These are phyloP conservation scores for Microcebus ravelobensis DNA, from an alignment of 2,113 vertebrate species.

Conservation along the genomic window DNA sequence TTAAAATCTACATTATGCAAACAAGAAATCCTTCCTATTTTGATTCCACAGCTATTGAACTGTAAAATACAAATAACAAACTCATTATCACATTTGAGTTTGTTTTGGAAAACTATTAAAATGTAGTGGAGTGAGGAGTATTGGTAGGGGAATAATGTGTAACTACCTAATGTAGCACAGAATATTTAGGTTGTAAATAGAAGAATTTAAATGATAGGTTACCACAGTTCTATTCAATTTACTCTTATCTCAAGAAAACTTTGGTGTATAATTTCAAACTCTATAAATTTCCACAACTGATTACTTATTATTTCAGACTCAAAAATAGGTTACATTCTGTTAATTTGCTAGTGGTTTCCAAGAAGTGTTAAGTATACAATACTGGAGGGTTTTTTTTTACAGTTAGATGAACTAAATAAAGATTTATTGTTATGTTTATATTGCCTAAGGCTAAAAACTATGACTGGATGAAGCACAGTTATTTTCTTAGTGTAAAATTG, in stretches of 20 bases:
- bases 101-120: conserved; percentile 58
- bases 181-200: conserved; percentile 25
- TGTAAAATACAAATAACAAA: conserved; percentile 37
- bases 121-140: not conserved
- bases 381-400: not conserved
- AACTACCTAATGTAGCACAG: not conserved
- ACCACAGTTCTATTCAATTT: not conserved
- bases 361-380: not conserved
- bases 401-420: conserved; percentile 26
- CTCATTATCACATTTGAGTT: conserved; percentile 49
- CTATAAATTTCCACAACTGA: not conserved
- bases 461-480: not conserved
- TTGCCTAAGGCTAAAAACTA: conserved; percentile 31
- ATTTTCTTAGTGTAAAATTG: conserved; percentile 17
- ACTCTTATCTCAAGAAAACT: conserved; percentile 18
- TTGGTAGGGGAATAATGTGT: not conserved
- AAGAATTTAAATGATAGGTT: conserved; percentile 47
- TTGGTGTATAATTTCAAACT: not conserved
- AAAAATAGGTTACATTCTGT: not conserved
- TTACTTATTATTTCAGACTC: not conserved
- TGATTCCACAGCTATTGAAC: conserved; percentile 41
- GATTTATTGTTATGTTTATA: conserved; percentile 26
- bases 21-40: conserved; percentile 1
- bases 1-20: conserved; percentile 42
- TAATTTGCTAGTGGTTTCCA: not conserved